phyloP scores from a whole-genome alignment of 2,888 invertebrate species.

The Eupsilia transversa region DNA sequence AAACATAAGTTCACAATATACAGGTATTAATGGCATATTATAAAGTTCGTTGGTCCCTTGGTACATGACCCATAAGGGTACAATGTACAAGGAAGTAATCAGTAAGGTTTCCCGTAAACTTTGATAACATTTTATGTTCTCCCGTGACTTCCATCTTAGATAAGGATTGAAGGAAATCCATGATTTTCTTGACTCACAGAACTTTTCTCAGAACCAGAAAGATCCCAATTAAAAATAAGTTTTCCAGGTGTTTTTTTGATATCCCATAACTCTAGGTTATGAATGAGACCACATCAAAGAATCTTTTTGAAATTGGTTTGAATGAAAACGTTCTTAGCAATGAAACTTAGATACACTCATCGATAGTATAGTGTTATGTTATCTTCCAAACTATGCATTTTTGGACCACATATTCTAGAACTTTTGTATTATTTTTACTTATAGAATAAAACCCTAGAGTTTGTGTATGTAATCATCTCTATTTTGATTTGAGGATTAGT shows the following conservation, averaged over 20 bases:
- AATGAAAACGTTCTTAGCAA: too few relatives aligned
- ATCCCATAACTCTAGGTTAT: too few relatives aligned
- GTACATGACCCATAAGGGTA: slow-evolving; percentile 26
- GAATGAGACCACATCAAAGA: too few relatives aligned
- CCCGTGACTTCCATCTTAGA: slow-evolving; percentile 38
- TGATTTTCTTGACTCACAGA: neutral
- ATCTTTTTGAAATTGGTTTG: too few relatives aligned
- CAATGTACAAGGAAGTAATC: slow-evolving; percentile 47
- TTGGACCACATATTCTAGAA: too few relatives aligned
- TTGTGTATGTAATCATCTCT: slow-evolving; percentile 25
- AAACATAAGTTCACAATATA: slow-evolving; percentile 15
- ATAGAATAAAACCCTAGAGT: too few relatives aligned
- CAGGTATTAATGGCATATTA: slow-evolving; percentile 10
- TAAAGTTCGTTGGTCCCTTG: slow-evolving; percentile 26
- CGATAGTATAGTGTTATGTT: too few relatives aligned
- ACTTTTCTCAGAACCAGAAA: neutral
- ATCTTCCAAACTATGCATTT: too few relatives aligned
- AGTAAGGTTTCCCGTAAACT: slow-evolving; percentile 45
- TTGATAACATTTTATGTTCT: slow-evolving; percentile 54
- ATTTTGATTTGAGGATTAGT: slow-evolving; percentile 37
- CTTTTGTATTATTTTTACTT: too few relatives aligned
- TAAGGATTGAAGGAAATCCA: slow-evolving; percentile 33
- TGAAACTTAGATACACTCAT: too few relatives aligned
- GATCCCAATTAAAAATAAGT: neutral
- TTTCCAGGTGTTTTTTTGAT: too few relatives aligned